These are phyloP conservation scores for Oscheius sp. DNA, from an alignment of 2,888 invertebrate species.

Conservation along the genomic window DNA sequence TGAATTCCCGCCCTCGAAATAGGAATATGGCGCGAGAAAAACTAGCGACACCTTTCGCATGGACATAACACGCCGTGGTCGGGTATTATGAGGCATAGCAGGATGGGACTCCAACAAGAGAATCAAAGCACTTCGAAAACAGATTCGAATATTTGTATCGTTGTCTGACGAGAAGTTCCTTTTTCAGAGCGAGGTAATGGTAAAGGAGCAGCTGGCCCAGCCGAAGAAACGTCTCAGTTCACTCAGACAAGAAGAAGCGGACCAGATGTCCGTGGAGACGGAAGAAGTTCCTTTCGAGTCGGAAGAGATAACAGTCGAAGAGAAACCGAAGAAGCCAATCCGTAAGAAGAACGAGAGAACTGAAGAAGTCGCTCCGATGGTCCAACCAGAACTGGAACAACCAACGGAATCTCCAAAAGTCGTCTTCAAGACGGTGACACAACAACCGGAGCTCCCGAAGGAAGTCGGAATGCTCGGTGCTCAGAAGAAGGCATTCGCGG, in stretches of 20 bases:
- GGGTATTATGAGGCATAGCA: too few relatives aligned
- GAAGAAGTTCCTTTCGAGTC: background rate
- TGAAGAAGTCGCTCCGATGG: background rate
- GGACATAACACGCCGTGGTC: too few relatives aligned
- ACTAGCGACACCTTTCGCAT: too few relatives aligned
- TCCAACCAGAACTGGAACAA: background rate
- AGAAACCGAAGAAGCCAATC: background rate
- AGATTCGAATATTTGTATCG: too few relatives aligned
- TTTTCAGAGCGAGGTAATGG: slow-evolving; percentile 17
- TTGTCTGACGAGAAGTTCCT: too few relatives aligned
- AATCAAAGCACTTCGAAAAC: too few relatives aligned
- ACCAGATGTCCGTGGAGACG: background rate
- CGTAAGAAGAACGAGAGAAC: background rate
- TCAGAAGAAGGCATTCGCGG: background rate
- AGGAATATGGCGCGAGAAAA: too few relatives aligned
- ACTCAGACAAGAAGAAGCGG: background rate
- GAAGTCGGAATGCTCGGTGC: background rate
- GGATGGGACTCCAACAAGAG: too few relatives aligned
- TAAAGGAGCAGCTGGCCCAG: slow-evolving; percentile 3
- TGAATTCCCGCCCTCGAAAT: too few relatives aligned
- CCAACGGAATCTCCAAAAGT: background rate
- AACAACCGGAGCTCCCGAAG: slow-evolving; percentile 12
- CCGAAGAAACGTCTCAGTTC: background rate
- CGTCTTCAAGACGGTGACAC: slow-evolving; percentile 17
- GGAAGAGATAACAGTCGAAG: background rate